Conservation (phyloP, 1,140 invertebrate genomes). For the Thereuonema tuberculata region DNA sequence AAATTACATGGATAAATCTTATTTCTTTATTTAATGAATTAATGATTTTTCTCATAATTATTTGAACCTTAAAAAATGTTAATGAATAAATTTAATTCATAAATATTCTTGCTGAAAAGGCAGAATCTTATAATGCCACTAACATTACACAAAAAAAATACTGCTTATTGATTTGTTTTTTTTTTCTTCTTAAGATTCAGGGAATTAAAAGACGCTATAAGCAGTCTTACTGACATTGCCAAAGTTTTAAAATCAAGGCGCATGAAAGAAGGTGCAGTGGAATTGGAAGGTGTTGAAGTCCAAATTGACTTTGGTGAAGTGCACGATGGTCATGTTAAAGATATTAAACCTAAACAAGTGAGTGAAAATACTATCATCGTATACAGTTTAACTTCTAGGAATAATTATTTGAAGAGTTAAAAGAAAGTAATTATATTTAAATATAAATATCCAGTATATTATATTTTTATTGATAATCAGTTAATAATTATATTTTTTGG, state of each 20-base stretch:
- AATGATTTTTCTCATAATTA: too few species aligned
- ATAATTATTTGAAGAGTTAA: background rate
- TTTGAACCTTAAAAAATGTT: too few species aligned
- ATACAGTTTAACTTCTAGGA: too few species aligned
- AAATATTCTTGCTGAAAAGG: too few species aligned
- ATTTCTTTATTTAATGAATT: too few species aligned
- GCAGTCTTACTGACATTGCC: slow-evolving; percentile 24
- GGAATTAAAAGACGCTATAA: slow-evolving; percentile 23
- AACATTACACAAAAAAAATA: background rate
- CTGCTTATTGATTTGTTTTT: background rate
- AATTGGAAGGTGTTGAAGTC: slow-evolving; percentile 31
- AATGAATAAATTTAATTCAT: too few species aligned
- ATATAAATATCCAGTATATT: slow-evolving; percentile 6
- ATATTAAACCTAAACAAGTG: slow-evolving; percentile 13
- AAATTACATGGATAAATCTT: too few species aligned
- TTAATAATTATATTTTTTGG: too few species aligned
- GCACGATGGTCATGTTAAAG: slow-evolving; percentile 18
- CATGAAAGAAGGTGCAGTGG: slow-evolving; percentile 26
- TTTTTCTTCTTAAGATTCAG: slow-evolving; percentile 17
- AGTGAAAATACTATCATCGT: too few species aligned
- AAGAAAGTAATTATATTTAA: background rate
- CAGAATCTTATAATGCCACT: too few species aligned
- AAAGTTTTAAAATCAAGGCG: slow-evolving; percentile 23
- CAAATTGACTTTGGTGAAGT: slow-evolving; percentile 29
- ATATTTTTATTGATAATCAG: too few species aligned